A percentile compares a stretch with the other conserved stretches of the same genome.
These are phyloP conservation scores for Drosophila buzzatii DNA, from an alignment of 2,888 invertebrate species.

Conservation along the genomic window DNA sequence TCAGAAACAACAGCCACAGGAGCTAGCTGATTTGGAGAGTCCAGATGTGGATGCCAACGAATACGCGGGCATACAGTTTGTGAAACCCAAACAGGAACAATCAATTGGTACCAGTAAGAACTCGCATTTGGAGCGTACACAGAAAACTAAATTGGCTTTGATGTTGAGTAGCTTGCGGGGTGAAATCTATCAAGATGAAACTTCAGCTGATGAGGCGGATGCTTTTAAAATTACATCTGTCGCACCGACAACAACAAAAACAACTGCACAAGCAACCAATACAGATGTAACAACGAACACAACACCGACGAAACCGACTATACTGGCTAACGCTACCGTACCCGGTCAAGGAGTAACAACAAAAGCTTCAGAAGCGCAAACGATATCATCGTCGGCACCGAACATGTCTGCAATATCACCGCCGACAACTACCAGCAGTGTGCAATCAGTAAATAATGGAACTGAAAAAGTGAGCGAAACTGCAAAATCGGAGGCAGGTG, in stretches of 20 bases:
- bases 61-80: slow-evolving; percentile 82
- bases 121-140: slow-evolving; percentile 77
- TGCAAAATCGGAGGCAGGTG: not conserved
- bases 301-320: not conserved
- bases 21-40: slow-evolving; percentile 33
- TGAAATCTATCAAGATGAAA: slow-evolving; percentile 80
- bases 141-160: slow-evolving; percentile 83
- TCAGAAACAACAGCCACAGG: slow-evolving; percentile 35
- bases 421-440: slow-evolving; percentile 5
- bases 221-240: slow-evolving; percentile 13
- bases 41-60: slow-evolving; percentile 62
- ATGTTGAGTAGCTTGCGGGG: slow-evolving; percentile 84
- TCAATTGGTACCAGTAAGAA: slow-evolving; percentile 64
- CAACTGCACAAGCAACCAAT: slow-evolving; percentile 14
- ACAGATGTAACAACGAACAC: slow-evolving; percentile 30
- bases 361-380: not conserved
- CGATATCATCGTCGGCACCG: not conserved
- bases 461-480: slow-evolving; percentile 1
- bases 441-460: slow-evolving; percentile 10
- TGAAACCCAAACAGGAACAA: slow-evolving; percentile 82
- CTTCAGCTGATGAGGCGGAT: slow-evolving; percentile 59
- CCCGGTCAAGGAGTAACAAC: not conserved
- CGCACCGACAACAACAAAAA: slow-evolving; percentile 3
- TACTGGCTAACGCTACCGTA: not conserved
- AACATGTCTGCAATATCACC: slow-evolving; percentile 4